phyloP scores from a whole-genome alignment of 2,888 invertebrate genomes.

The Pogonocherus hispidulus region DNA sequence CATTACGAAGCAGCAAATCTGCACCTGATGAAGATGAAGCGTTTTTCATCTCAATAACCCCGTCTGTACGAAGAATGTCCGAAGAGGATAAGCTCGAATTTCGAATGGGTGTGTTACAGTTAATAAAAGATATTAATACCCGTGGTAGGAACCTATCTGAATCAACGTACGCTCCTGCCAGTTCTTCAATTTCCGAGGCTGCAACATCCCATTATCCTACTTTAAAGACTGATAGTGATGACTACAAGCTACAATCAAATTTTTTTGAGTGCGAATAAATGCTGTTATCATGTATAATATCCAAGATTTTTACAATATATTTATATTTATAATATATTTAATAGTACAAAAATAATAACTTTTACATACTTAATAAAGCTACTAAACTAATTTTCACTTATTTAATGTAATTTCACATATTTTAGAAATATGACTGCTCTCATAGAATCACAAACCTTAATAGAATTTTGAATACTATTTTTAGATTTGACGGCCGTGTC shows the following conservation, averaged over 20 bases:
- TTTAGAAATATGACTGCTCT: too few species aligned
- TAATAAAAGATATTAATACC: constrained; percentile 29
- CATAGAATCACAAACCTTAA: too few species aligned
- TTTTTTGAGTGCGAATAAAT: constrained; percentile 24
- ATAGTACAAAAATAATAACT: too few species aligned
- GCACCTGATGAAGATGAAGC: constrained; percentile 40
- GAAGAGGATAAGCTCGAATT: constrained; percentile 39
- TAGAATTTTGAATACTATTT: too few species aligned
- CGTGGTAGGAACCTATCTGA: not conserved
- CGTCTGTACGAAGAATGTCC: constrained; percentile 37
- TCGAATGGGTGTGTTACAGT: constrained; percentile 34
- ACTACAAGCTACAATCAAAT: not conserved
- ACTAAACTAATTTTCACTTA: too few species aligned
- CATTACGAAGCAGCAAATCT: not conserved
- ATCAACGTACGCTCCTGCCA: not conserved
- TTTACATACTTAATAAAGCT: too few species aligned
- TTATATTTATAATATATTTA: too few species aligned
- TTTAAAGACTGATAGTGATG: not conserved
- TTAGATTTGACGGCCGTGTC: too few species aligned
- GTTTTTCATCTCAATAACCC: constrained; percentile 40
- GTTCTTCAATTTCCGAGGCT: not conserved
- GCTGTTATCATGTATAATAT: too few species aligned
- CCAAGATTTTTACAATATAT: constrained; percentile 9
- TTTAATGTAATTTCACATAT: too few species aligned
- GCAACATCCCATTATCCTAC: not conserved